A percentile compares a stretch with the other conserved stretches of the same genome.
These are phyloP conservation scores for Archaeoteleia sp. DNA, from an alignment of 2,888 invertebrate species.

Conservation along the genomic window DNA sequence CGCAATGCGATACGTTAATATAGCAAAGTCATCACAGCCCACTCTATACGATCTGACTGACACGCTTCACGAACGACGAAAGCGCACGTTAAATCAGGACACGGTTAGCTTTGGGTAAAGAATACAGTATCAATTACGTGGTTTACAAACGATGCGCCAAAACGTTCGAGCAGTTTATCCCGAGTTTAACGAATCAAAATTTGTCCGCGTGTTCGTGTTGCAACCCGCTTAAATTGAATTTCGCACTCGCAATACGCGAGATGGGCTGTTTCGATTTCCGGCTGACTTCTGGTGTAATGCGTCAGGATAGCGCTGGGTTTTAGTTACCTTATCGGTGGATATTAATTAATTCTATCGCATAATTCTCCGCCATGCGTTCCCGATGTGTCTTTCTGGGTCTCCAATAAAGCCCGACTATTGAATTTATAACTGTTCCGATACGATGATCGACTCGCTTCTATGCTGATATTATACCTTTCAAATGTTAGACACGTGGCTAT, in stretches of 20 bases:
- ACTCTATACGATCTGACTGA: no score
- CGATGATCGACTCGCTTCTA: constrained; percentile 21
- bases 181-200: constrained; percentile 61
- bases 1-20: no score
- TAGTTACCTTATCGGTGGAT: constrained; percentile 53
- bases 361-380: constrained; percentile 27
- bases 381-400: constrained; percentile 43
- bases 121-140: constrained; percentile 60
- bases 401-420: constrained; percentile 31
- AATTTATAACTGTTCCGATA: constrained; percentile 43
- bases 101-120: constrained; percentile 41
- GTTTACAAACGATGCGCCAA: constrained; percentile 33
- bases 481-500: constrained; percentile 25
- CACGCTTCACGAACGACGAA: not conserved
- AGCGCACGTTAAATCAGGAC: not conserved
- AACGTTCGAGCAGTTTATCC: constrained; percentile 51
- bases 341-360: constrained; percentile 59
- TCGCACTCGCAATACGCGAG: constrained; percentile 42
- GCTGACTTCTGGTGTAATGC: constrained; percentile 47
- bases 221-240: constrained; percentile 57
- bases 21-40: constrained; percentile 12
- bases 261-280: constrained; percentile 40
- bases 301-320: constrained; percentile 49
- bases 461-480: constrained; percentile 34
- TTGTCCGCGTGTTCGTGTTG: constrained; percentile 47